These are phyloP conservation scores for Cotesia chilonis DNA, from an alignment of 1,140 invertebrate species.

Conservation along the genomic window DNA sequence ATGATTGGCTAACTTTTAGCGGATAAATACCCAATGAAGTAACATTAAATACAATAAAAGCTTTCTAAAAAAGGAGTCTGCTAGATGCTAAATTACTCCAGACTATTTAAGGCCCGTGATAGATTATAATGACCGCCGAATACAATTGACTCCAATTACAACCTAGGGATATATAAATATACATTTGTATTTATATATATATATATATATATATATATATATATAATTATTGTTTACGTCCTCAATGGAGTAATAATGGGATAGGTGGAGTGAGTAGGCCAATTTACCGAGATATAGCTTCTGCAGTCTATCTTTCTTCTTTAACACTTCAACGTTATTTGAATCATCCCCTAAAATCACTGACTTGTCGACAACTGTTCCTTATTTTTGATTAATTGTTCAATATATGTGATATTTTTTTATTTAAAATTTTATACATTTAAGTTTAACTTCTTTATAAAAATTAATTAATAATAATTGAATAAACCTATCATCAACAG, in stretches of 20 bases:
- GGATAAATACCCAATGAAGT: not conserved
- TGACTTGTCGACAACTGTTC: no score
- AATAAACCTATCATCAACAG: no score
- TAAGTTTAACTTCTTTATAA: no score
- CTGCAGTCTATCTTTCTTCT: not conserved
- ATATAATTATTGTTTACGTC: conserved; percentile 24
- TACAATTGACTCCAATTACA: conserved; percentile 35
- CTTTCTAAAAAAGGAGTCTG: conserved; percentile 10
- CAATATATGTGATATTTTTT: no score
- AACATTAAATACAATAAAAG: conserved; percentile 1
- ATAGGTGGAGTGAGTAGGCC: conserved; percentile 19
- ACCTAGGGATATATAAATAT: not conserved
- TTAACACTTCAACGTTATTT: not conserved
- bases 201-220: not conserved
- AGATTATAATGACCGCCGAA: conserved; percentile 27
- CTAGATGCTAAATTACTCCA: conserved; percentile 30
- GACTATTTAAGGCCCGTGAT: conserved; percentile 29
- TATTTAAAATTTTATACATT: no score
- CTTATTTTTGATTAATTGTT: no score
- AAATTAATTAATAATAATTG: no score
- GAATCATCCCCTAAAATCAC: not conserved
- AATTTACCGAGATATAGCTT: conserved; percentile 19
- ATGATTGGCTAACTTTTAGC: not conserved
- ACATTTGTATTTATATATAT: not conserved
- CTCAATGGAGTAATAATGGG: conserved; percentile 29